These are phyloP conservation scores for Drosophila sturtevanti DNA, from an alignment of 1,140 invertebrate species.

Conservation along the genomic window DNA sequence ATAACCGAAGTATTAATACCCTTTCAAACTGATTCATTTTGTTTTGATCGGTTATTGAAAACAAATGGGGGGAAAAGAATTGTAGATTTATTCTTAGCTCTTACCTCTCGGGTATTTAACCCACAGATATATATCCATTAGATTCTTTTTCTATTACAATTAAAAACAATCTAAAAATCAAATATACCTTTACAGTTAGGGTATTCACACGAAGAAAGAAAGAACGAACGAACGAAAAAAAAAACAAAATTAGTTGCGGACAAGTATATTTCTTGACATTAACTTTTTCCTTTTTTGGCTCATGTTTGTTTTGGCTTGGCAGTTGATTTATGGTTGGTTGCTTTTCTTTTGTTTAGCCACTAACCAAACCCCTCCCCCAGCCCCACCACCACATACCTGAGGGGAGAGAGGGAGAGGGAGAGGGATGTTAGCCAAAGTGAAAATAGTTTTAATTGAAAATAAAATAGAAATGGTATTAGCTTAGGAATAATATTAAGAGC, in stretches of 20 bases:
- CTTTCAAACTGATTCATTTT: too few species aligned
- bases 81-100: too few species aligned
- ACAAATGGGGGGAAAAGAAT: too few species aligned
- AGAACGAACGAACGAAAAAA: neutral
- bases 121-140: too few species aligned
- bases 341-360: slow-evolving; percentile 2
- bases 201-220: slow-evolving; percentile 4
- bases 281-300: slow-evolving; percentile 27
- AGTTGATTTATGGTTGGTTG: slow-evolving; percentile 38
- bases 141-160: too few species aligned
- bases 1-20: too few species aligned
- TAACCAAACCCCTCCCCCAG: too few species aligned
- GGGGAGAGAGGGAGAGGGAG: neutral
- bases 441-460: slow-evolving; percentile 45
- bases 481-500: neutral
- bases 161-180: too few species aligned
- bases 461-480: neutral
- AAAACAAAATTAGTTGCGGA: slow-evolving; percentile 40
- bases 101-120: too few species aligned
- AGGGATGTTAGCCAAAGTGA: neutral
- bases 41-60: too few species aligned
- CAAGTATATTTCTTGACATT: slow-evolving; percentile 42
- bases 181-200: neutral
- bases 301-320: slow-evolving; percentile 22
- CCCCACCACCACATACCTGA: too few species aligned